Conservation (phyloP, 2,888 invertebrate species). For the Trilocha varians region DNA sequence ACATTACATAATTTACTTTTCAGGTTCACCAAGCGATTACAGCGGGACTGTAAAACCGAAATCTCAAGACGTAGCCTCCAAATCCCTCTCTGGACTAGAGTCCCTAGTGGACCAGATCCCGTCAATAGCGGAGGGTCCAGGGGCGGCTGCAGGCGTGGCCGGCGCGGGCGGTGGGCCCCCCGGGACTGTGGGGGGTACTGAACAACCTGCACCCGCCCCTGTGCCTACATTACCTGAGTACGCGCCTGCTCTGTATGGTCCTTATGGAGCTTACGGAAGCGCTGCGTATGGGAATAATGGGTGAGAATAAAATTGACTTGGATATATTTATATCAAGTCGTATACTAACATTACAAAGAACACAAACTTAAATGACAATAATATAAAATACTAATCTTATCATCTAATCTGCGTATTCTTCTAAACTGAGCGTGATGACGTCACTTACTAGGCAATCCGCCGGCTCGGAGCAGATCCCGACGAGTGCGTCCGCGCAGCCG, state of each 20-base stretch:
- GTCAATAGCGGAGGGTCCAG: constrained; percentile 83
- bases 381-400: too few relatives aligned
- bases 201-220: constrained; percentile 22
- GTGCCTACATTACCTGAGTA: constrained; percentile 38
- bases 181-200: constrained; percentile 13
- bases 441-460: constrained; percentile 95
- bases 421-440: constrained; percentile 89
- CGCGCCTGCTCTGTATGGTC: constrained; percentile 45
- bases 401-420: constrained; percentile 48
- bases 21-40: constrained; percentile 56
- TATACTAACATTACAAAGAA: background rate
- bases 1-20: too few relatives aligned
- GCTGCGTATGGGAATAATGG: constrained; percentile 51
- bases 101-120: constrained; percentile 94
- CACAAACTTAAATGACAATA: background rate
- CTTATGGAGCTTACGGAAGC: constrained; percentile 48
- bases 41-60: constrained; percentile 57
- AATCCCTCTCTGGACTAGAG: constrained; percentile 88
- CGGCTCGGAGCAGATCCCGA: constrained; percentile 98
- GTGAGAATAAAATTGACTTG: too few relatives aligned
- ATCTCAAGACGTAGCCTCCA: constrained; percentile 85
- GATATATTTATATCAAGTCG: background rate
- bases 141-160: constrained; percentile 19
- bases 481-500: constrained; percentile 96
- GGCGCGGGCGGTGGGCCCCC: constrained; percentile 16